These are phyloP conservation scores for Stenchaetothrips biformis DNA, from an alignment of 2,888 invertebrate genomes.

Conservation along the genomic window DNA sequence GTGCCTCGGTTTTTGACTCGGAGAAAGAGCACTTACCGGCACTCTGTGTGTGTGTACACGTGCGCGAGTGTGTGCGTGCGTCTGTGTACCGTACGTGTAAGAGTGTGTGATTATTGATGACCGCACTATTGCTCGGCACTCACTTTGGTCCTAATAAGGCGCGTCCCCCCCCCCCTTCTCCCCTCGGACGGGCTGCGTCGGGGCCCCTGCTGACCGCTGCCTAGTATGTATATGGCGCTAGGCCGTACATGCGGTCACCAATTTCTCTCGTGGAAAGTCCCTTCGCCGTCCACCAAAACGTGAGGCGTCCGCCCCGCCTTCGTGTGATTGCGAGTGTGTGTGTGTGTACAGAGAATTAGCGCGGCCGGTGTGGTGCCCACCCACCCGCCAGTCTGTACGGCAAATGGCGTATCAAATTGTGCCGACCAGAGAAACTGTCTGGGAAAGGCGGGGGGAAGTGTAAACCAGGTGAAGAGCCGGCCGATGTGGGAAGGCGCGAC, in stretches of 20 bases:
- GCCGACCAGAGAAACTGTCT: no score
- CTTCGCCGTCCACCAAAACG: not conserved
- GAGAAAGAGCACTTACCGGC: not conserved
- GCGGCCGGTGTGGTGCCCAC: no score
- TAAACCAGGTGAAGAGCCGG: constrained; percentile 12
- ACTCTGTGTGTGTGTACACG: not conserved
- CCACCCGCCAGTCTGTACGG: no score
- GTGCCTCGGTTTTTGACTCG: no score
- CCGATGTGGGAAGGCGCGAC: not conserved
- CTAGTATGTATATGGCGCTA: not conserved
- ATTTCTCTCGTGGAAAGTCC: constrained; percentile 8
- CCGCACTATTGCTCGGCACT: not conserved
- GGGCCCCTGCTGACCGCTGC: not conserved
- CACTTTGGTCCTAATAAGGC: constrained; percentile 3
- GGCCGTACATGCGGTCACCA: not conserved
- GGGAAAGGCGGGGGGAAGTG: not conserved
- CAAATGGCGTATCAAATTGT: no score
- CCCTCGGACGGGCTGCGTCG: not conserved
- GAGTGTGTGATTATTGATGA: constrained; percentile 1
- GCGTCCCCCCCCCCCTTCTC: not conserved
- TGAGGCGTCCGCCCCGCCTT: not conserved
- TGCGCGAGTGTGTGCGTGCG: not conserved
- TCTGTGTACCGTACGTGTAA: no score
- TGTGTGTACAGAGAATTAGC: not conserved
- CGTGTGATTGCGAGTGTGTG: not conserved